phyloP scores from a whole-genome alignment of 2,888 invertebrate genomes.

The Mimachlamys varia region DNA sequence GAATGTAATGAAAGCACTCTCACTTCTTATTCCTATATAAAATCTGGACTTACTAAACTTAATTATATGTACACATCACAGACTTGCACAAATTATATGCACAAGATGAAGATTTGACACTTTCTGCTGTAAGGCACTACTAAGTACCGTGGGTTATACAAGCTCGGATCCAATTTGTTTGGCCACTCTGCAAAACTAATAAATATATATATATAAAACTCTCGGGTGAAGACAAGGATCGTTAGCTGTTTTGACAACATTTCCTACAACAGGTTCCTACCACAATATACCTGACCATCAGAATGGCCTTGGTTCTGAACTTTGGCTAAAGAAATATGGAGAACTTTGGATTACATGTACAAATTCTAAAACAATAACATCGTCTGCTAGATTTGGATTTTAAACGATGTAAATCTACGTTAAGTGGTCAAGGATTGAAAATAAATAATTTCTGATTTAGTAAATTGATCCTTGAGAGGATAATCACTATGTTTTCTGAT shows the following conservation, averaged over 20 bases:
- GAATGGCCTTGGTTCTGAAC: neutral
- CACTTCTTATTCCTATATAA: neutral
- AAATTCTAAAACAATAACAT: neutral
- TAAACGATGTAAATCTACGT: no score
- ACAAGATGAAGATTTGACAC: slow-evolving; percentile 29
- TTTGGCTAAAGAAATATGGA: neutral
- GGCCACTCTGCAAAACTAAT: slow-evolving; percentile 20
- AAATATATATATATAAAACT: neutral
- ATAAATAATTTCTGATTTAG: neutral
- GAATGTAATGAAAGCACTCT: neutral
- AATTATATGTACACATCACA: neutral
- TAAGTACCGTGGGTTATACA: neutral
- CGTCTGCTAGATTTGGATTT: neutral
- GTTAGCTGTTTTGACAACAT: slow-evolving; percentile 26
- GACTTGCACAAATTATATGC: neutral
- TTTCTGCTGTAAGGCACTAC: slow-evolving; percentile 11
- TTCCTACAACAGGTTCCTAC: neutral
- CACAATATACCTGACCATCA: neutral
- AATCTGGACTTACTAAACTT: neutral
- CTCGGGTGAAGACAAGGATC: neutral
- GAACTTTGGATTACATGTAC: neutral
- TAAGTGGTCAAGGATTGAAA: no score
- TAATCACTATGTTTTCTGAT: neutral
- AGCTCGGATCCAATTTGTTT: neutral
- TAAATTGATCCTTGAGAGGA: neutral